phyloP scores from a whole-genome alignment of 1,140 invertebrate species.

The Ericerus pela region DNA sequence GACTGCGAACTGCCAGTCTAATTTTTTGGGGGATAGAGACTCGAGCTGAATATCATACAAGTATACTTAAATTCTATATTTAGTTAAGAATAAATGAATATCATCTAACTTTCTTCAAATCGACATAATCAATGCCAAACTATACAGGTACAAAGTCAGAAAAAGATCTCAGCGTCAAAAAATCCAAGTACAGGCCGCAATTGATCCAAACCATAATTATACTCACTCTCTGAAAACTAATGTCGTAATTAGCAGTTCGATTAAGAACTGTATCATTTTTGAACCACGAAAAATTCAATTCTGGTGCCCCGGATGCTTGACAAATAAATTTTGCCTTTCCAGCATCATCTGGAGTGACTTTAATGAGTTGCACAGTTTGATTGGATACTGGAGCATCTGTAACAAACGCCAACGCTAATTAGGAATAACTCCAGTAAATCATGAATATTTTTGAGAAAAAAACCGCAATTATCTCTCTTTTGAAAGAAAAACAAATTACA shows the following conservation, averaged over 20 bases:
- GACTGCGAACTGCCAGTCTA: too few relatives aligned
- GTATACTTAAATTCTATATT: too few relatives aligned
- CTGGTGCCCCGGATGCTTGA: constrained; percentile 61
- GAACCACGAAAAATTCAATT: constrained; percentile 69
- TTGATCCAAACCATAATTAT: background rate
- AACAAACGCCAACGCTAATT: too few relatives aligned
- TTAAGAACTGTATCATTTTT: constrained; percentile 38
- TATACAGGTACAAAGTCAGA: background rate
- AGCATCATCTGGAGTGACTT: constrained; percentile 75
- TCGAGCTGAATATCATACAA: too few relatives aligned
- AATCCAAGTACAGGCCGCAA: background rate
- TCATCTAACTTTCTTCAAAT: too few relatives aligned
- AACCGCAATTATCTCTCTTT: too few relatives aligned
- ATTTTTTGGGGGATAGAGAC: too few relatives aligned
- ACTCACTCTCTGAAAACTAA: background rate
- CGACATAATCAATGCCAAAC: background rate
- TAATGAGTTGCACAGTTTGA: constrained; percentile 56
- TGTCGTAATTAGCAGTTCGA: background rate
- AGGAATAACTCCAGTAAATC: too few relatives aligned
- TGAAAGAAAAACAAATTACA: constrained; percentile 12
- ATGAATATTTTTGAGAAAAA: too few relatives aligned
- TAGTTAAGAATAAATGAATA: too few relatives aligned
- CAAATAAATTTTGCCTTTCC: constrained; percentile 66
- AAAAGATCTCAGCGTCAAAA: background rate
- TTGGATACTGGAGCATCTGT: constrained; percentile 81